A percentile compares a stretch with the other conserved stretches of the same genome.
Evolutionary conservation across 2,797 vertebrate genomes (phyloP).

Genomic region (Catamblyrhynchus diadema): DNA sequence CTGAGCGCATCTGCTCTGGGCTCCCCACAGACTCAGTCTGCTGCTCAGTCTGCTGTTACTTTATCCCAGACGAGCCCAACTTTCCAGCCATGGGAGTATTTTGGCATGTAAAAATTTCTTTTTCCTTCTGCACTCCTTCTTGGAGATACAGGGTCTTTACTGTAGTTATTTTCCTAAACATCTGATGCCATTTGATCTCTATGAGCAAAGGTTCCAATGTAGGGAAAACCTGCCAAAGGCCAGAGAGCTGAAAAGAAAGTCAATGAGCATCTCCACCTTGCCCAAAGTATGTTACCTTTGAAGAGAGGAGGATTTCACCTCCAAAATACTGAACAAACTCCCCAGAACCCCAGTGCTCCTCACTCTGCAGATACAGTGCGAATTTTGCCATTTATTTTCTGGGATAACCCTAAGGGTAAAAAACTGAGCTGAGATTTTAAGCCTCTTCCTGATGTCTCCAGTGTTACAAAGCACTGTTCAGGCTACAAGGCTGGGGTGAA

Average conservation of each 20-base stretch:
- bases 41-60: neutral
- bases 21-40: neutral
- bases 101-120: neutral
- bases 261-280: neutral
- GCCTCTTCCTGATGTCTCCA: neutral
- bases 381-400: neutral
- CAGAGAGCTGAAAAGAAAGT: neutral
- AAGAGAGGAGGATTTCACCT: neutral
- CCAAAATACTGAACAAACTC: neutral
- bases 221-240: neutral
- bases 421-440: neutral
- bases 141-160: neutral
- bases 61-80: neutral
- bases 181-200: neutral
- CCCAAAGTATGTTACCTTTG: neutral
- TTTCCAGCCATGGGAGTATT: neutral
- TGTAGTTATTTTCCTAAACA: neutral
- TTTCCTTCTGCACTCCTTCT: neutral
- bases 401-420: neutral
- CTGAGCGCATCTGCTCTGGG: neutral
- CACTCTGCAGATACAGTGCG: accelerated
- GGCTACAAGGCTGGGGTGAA: neutral
- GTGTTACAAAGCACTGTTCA: neutral
- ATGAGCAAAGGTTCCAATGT: neutral
- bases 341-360: neutral